Evolutionary conservation across 2,113 vertebrate species (phyloP).

Genomic region (Python bivittatus): DNA sequence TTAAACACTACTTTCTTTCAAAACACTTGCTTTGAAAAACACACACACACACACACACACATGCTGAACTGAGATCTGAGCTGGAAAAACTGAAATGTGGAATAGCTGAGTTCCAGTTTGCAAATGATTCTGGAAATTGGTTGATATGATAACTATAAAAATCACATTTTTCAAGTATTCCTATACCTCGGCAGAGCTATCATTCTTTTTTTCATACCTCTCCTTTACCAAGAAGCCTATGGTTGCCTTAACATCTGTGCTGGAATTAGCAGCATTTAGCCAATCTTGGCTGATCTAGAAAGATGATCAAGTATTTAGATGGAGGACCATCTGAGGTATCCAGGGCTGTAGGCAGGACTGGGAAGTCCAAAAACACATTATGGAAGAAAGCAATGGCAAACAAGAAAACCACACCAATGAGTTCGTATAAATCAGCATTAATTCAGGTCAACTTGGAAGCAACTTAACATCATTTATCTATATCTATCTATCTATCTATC

Average conservation of each 20-base stretch:
- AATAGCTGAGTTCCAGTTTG: not conserved
- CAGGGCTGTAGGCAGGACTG: not conserved
- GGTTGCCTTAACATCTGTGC: not conserved
- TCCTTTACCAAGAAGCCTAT: not conserved
- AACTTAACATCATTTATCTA: not conserved
- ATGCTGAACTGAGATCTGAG: not conserved
- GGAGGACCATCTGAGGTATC: not conserved
- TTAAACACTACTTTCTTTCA: not conserved
- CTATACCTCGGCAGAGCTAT: not conserved
- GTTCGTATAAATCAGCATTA: not conserved
- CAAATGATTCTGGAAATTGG: not conserved
- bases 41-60: too few species aligned
- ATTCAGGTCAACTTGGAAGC: not conserved
- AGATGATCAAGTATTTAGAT: not conserved
- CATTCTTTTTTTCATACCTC: not conserved
- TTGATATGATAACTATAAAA: not conserved
- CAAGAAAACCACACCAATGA: not conserved
- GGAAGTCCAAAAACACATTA: not conserved
- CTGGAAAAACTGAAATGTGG: not conserved
- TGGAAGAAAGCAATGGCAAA: not conserved
- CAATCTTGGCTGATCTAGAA: not conserved
- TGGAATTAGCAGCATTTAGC: not conserved
- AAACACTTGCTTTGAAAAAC: not conserved
- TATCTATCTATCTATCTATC: too few species aligned
- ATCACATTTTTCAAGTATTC: not conserved